Evolutionary conservation across 1,140 invertebrate species (phyloP).

Genomic region (Atta cephalotes): DNA sequence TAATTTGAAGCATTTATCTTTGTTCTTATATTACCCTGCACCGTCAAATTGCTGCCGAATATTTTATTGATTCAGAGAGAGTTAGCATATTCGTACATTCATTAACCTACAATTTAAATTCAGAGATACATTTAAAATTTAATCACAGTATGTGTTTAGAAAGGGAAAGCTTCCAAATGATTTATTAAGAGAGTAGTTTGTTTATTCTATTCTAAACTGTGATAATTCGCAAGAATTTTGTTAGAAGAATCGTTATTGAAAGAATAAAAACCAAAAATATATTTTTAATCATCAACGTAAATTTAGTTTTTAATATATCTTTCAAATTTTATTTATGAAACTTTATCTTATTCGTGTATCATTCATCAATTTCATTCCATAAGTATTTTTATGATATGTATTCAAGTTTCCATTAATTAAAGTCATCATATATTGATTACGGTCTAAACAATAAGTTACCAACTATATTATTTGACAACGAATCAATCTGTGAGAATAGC

Average conservation of each 20-base stretch:
- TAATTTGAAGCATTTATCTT: not conserved
- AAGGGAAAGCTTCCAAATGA: not conserved
- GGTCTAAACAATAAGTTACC: slow-evolving; percentile 27
- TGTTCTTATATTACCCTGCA: not conserved
- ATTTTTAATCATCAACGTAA: not conserved
- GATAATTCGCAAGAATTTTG: not conserved
- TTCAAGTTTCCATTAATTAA: not conserved
- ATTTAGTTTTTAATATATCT: slow-evolving; percentile 15
- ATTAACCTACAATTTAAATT: slow-evolving; percentile 10
- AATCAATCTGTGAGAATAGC: slow-evolving; percentile 16
- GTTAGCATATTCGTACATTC: slow-evolving; percentile 55
- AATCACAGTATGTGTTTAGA: not conserved
- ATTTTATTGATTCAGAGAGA: not conserved
- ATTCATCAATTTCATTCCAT: not conserved
- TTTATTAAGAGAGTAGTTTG: not conserved
- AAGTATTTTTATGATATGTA: not conserved
- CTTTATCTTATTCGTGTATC: not conserved
- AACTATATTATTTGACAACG: not conserved
- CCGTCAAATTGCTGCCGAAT: slow-evolving; percentile 3
- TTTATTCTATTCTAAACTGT: not conserved
- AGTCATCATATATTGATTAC: not conserved
- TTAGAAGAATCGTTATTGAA: not conserved
- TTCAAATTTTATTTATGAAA: not conserved
- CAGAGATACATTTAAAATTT: not conserved
- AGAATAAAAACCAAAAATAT: not conserved